phyloP scores from a whole-genome alignment of 64 coral and sea anemone species.

The Pachyseris speciosa region DNA sequence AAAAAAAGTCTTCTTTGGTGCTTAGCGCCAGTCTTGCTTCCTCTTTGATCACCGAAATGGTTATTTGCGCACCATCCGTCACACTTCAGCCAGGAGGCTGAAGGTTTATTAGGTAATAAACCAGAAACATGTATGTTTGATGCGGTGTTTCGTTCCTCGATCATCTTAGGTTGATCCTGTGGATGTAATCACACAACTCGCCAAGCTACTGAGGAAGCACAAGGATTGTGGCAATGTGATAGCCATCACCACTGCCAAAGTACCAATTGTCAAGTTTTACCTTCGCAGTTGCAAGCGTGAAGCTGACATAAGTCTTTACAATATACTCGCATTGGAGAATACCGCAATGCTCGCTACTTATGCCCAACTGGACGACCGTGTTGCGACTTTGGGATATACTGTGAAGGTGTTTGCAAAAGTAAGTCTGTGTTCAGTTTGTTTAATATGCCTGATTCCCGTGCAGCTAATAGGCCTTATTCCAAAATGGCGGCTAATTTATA shows the following conservation, averaged over 20 bases:
- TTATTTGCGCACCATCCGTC: no score
- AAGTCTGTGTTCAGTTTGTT: neutral
- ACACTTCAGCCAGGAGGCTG: no score
- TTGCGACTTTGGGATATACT: constrained; percentile 80
- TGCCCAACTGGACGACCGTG: constrained; percentile 82
- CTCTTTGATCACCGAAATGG: no score
- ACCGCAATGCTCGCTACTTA: constrained; percentile 84
- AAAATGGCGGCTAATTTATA: no score
- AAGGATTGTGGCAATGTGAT: constrained; percentile 77
- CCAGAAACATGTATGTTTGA: no score
- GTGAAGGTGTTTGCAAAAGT: constrained; percentile 99
- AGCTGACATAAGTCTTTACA: constrained; percentile 97
- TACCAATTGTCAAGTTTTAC: constrained; percentile 98
- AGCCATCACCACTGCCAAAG: constrained; percentile 95
- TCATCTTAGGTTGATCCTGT: constrained; percentile 61
- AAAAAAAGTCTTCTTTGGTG: no score
- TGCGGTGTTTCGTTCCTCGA: neutral
- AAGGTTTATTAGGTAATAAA: no score
- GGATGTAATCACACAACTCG: constrained; percentile 52
- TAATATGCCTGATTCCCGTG: no score
- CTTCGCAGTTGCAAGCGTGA: constrained; percentile 75
- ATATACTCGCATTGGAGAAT: constrained; percentile 90
- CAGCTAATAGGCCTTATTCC: no score
- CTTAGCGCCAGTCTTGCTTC: no score
- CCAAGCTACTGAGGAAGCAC: constrained; percentile 76